Base-by-base conservation (phyloP, 2,888 invertebrate genomes). In the Drepana falcataria region DNA sequence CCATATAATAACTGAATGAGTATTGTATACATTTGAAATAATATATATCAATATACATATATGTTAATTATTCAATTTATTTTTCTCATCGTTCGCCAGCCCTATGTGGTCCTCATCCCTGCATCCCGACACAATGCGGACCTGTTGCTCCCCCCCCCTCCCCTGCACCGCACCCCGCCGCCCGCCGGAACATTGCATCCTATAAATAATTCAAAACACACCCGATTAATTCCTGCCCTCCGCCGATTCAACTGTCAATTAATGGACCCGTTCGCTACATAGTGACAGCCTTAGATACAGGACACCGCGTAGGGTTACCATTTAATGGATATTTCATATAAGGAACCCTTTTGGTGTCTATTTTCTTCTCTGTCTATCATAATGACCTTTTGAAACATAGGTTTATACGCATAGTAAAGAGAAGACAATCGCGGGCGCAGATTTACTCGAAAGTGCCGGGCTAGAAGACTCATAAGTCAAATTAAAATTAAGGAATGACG, bases 211-310 rank as follows among this genome's bases (percentile, higher is more conserved):
- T 87, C 87, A 87, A 82, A 76, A 75, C 72, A 71, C 63, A 65
- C 65, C 71, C 82, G 87, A 87, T 89, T 88, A 89, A 87, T 88
- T 85, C 88, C 79, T 84, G 81, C 72, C 71, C 78, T 81, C 79
- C 81, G 76, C 84, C 85, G 82, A 88, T 87, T 86, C 87, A 84
- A 77, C 87, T 87, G 89, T 87, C 89, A 87, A 88, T 89, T 88
- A 88, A 87, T 79, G 78, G 41, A 41, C 41, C 41, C 68, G 70
- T 66, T 65, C 60, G 64, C 60, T 55, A 64, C 70, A 64, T 63
- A 61, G 63, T 55, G 66, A 63, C 63, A 64, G 33, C 49, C 40
- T 49, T 21, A 49, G 49, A 49, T 49, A 49, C 49, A 37, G 35
- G 49, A 35, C 21, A 4, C 35, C 21, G 35, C 7, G 34, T 49